Conservation (phyloP, 1,140 invertebrate species). For the Tetragnatha versicolor region DNA sequence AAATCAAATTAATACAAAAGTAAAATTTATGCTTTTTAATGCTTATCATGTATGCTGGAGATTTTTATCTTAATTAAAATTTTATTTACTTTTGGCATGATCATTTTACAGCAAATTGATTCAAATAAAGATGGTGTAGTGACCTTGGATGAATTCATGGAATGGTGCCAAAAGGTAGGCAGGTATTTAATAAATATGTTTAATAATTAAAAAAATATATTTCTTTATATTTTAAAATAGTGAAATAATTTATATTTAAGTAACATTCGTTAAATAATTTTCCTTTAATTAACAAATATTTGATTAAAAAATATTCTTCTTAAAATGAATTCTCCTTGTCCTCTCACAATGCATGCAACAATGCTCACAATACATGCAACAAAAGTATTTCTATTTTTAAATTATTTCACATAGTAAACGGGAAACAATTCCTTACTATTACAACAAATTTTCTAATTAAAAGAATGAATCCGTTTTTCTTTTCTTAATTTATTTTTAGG, state of each 20-base stretch:
- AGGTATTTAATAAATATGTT: not conserved
- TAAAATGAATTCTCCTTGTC: not conserved
- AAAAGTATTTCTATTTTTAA: not conserved
- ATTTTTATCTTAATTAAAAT: too few relatives aligned
- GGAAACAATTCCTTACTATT: not conserved
- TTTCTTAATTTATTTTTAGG: conserved; percentile 42
- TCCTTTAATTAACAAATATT: not conserved
- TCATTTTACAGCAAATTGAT: conserved; percentile 79
- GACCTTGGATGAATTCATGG: conserved; percentile 81
- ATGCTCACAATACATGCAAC: not conserved
- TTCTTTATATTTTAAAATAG: too few relatives aligned
- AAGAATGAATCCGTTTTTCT: not conserved
- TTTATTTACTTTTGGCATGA: too few relatives aligned
- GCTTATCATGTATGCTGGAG: too few relatives aligned
- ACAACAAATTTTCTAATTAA: not conserved
- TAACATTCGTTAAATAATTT: too few relatives aligned
- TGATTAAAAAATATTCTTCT: not conserved
- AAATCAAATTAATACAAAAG: too few relatives aligned
- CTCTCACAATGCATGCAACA: not conserved
- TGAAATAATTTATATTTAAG: too few relatives aligned
- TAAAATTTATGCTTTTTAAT: too few relatives aligned
- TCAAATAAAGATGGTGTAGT: conserved; percentile 84
- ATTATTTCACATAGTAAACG: not conserved
- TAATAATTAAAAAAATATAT: too few relatives aligned
- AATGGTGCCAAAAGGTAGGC: conserved; percentile 72